These are phyloP conservation scores for Sarcophilus harrisii DNA, from an alignment of 2,797 vertebrate species.

Conservation along the genomic window DNA sequence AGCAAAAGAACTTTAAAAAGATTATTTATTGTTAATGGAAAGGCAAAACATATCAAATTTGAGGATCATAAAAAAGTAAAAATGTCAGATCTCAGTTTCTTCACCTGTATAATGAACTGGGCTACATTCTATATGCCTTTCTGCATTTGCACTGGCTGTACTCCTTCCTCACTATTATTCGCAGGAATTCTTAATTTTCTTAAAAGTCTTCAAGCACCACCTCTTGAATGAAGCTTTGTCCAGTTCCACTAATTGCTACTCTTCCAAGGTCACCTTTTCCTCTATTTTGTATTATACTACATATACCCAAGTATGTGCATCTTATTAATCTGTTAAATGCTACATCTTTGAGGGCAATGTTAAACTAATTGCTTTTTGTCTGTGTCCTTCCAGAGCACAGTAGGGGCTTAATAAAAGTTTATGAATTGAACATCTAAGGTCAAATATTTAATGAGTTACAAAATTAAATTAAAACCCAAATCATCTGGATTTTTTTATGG, in stretches of 20 bases:
- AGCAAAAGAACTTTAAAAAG: background rate
- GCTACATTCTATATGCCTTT: background rate
- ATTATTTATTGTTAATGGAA: background rate
- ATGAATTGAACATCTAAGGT: background rate
- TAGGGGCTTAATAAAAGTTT: background rate
- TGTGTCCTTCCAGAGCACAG: background rate
- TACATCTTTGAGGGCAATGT: background rate
- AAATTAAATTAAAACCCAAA: background rate
- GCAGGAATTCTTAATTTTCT: background rate
- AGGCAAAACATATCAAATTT: background rate
- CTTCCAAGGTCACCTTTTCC: background rate
- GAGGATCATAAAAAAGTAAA: background rate
- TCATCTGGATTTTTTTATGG: background rate
- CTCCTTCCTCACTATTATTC: background rate
- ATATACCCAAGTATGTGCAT: background rate
- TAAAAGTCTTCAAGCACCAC: background rate
- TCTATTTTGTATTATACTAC: background rate
- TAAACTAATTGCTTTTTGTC: background rate
- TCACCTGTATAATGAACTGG: background rate
- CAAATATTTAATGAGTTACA: background rate
- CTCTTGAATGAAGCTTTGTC: background rate
- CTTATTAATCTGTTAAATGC: background rate
- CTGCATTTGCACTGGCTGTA: background rate
- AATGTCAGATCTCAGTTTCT: background rate
- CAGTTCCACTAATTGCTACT: background rate